These are phyloP conservation scores for Zosterops lateralis DNA, from an alignment of 2,113 vertebrate genomes.

Conservation along the genomic window DNA sequence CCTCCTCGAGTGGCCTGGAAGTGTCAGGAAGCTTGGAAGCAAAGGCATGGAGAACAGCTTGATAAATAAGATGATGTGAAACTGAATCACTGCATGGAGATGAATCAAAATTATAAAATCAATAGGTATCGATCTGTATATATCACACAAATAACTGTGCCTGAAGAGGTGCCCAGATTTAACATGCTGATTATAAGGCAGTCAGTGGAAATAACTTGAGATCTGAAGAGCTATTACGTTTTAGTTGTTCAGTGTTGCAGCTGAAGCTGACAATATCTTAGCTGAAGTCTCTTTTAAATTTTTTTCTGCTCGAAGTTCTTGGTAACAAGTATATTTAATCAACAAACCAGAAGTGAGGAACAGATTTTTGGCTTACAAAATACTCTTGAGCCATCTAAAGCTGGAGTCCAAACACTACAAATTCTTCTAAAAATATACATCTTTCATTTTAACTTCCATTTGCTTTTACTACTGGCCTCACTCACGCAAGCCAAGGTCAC, in stretches of 20 bases:
- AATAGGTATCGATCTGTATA: slow-evolving; percentile 66
- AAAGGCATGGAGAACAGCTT: background rate
- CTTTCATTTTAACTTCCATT: slow-evolving; percentile 4
- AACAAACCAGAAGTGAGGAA: background rate
- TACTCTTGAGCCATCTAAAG: slow-evolving; percentile 18
- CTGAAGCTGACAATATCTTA: slow-evolving; percentile 4
- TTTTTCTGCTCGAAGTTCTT: slow-evolving; percentile 20
- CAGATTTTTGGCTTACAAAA: slow-evolving; percentile 46
- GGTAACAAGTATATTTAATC: slow-evolving; percentile 41
- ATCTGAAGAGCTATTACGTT: background rate
- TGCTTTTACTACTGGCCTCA: background rate
- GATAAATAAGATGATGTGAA: slow-evolving; percentile 58
- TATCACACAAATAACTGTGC: slow-evolving; percentile 63
- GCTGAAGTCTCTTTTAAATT: background rate
- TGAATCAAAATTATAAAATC: slow-evolving; percentile 72
- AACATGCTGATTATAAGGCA: slow-evolving; percentile 45
- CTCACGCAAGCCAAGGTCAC: background rate
- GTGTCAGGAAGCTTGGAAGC: background rate
- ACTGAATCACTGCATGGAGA: slow-evolving; percentile 31
- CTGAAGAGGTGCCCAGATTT: slow-evolving; percentile 58
- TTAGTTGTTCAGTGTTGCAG: background rate
- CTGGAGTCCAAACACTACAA: slow-evolving; percentile 1
- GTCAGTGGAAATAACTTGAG: slow-evolving; percentile 45
- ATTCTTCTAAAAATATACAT: slow-evolving; percentile 36
- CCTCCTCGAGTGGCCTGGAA: background rate